Evolutionary conservation across 2,113 vertebrate species (phyloP), one percentile per base, ranked within the genome.

Genomic region (Alligator mississippiensis): DNA sequence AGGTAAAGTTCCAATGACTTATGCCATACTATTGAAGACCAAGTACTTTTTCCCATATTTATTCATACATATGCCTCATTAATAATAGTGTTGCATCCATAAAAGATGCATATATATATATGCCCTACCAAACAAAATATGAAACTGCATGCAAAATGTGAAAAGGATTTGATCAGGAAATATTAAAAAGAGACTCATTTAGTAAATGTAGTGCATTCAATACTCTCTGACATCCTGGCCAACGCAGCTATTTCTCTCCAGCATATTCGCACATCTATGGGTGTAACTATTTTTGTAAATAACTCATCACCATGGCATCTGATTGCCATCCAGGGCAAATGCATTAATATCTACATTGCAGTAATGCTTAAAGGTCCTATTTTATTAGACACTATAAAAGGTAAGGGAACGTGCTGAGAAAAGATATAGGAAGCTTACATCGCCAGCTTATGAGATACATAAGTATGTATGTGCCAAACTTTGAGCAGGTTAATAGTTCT

Each of bases 91-190:
- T 83, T 60, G 15, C 7, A 66, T 9, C 10, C 19, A 68, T 10
- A 12, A 7, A 76, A 38, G 1, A 28, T 2, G 63, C 2, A 38
- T 0, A 2, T 58, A 3, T 58, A 3, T 74, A 12, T 74, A 47
- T 22, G 47, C 24, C 34, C 47, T 74, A 74, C 34, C 4, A 13
- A 24, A 4, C 47, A 18, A 74, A 47, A 24, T 47, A 30, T 24
- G 34, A 47, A 74, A 74, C 19, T 47, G 17, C 21, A 74, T 47
- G 13, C 70, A 74, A 74, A 74, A 47, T 74, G 11, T 47, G 21
- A 34, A 38, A 47, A 72, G 2, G 70, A 72, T 24, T 74, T 74
- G 11, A 18, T 38, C 30, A 70, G 30, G 21, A 24, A 70, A 38
- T 22, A 19, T 34, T 47, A 74, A 22, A 74, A 74, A 22, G 12